These are phyloP conservation scores for Notocelia uddmanniana DNA, from an alignment of 2,888 invertebrate genomes.

Conservation along the genomic window DNA sequence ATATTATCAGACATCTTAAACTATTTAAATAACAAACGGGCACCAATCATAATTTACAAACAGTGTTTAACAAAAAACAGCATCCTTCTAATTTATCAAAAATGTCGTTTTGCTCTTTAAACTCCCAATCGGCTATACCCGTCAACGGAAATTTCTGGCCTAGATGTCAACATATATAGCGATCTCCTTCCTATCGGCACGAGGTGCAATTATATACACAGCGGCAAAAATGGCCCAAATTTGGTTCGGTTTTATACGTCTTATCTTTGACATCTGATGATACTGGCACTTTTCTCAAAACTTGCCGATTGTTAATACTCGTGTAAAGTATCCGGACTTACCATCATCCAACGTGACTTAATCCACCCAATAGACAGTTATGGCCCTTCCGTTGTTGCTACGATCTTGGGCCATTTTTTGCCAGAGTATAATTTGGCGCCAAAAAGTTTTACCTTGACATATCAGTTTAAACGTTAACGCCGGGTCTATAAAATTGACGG, in stretches of 20 bases:
- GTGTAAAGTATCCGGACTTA: too few relatives aligned
- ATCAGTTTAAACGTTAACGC: neutral
- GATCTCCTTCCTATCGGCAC: neutral
- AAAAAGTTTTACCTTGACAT: neutral
- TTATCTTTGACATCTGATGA: too few relatives aligned
- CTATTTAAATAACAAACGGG: conserved; percentile 14
- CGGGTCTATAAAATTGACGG: neutral
- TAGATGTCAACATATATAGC: neutral
- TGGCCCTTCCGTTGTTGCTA: too few relatives aligned
- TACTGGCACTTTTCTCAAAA: too few relatives aligned
- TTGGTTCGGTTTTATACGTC: too few relatives aligned
- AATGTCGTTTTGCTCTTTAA: neutral
- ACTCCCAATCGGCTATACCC: neutral
- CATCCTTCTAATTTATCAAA: neutral
- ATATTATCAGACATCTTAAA: conserved; percentile 22
- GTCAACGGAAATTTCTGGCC: neutral
- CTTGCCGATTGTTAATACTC: too few relatives aligned
- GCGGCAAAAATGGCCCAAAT: too few relatives aligned
- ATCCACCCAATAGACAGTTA: too few relatives aligned
- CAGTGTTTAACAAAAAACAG: conserved; percentile 6
- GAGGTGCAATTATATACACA: neutral
- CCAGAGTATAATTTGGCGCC: too few relatives aligned
- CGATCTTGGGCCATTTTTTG: too few relatives aligned
- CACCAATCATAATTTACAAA: conserved; percentile 21
- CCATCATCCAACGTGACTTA: too few relatives aligned